These are phyloP conservation scores for Drosophila imparisetae DNA, from an alignment of 2,888 invertebrate genomes.

Conservation along the genomic window DNA sequence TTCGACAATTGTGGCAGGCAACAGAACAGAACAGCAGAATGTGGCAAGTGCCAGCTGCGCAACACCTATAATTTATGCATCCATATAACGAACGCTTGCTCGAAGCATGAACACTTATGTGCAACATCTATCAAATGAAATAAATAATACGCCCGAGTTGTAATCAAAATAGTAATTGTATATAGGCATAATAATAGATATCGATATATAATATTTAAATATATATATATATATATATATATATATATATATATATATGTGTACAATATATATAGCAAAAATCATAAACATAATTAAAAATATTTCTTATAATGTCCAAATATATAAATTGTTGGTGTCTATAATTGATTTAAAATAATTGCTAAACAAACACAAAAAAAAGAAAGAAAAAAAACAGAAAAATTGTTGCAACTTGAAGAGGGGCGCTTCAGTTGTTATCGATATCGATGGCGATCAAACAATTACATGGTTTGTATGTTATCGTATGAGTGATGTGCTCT, in stretches of 20 bases:
- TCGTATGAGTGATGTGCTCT: neutral
- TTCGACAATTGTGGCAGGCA: neutral
- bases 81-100: neutral
- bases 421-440: neutral
- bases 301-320: conserved; percentile 26
- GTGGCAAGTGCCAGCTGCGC: neutral
- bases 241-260: conserved; percentile 1
- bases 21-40: too few relatives aligned
- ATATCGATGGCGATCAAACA: neutral
- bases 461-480: neutral
- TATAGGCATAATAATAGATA: conserved; percentile 6
- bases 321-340: conserved; percentile 9
- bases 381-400: conserved; percentile 18
- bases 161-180: conserved; percentile 20
- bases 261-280: conserved; percentile 12
- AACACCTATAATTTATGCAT: neutral
- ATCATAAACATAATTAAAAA: conserved; percentile 19
- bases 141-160: conserved; percentile 8
- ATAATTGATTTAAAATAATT: conserved; percentile 32
- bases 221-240: conserved; percentile 2
- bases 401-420: conserved; percentile 1
- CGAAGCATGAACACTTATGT: neutral
- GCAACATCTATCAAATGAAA: neutral
- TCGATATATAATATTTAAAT: conserved; percentile 16
- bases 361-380: conserved; percentile 20